Conservation (phyloP, 2,113 vertebrate genomes). For the Nipponia nippon region DNA sequence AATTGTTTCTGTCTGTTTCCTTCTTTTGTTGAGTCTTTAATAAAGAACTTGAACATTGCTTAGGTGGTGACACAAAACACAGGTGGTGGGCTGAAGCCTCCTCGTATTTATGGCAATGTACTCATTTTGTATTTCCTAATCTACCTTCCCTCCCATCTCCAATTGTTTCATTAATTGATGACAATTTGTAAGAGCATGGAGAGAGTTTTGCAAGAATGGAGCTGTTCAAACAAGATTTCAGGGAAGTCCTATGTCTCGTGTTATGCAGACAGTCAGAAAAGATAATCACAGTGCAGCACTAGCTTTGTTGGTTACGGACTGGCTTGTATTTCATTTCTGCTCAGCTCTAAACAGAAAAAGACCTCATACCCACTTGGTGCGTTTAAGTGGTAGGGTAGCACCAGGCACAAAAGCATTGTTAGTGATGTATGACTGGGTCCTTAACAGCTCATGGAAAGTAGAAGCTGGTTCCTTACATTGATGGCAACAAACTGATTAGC, state of each 20-base stretch:
- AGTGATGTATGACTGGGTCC: background rate
- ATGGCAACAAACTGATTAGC: background rate
- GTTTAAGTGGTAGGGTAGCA: background rate
- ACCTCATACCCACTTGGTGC: background rate
- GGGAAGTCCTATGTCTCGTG: background rate
- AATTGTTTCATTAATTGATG: background rate
- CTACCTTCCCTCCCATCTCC: background rate
- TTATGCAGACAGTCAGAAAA: background rate
- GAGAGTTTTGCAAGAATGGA: background rate
- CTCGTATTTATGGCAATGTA: background rate
- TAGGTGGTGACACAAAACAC: background rate
- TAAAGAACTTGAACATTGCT: background rate
- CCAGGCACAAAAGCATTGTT: background rate
- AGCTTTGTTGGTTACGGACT: background rate
- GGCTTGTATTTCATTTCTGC: background rate
- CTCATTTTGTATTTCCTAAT: background rate
- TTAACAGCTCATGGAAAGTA: fast-evolving
- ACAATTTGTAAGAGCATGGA: background rate
- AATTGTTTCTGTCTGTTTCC: background rate
- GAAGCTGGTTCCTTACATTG: background rate
- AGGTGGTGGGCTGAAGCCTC: background rate
- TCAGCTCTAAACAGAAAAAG: background rate
- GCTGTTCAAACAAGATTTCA: background rate
- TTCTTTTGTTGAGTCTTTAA: slow-evolving; percentile 2
- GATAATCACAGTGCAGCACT: background rate